Percentiles rank a stretch among this genome's conserved stretches.
These are phyloP conservation scores for Corvus cornix DNA, from an alignment of 2,113 vertebrate genomes.

Conservation along the genomic window DNA sequence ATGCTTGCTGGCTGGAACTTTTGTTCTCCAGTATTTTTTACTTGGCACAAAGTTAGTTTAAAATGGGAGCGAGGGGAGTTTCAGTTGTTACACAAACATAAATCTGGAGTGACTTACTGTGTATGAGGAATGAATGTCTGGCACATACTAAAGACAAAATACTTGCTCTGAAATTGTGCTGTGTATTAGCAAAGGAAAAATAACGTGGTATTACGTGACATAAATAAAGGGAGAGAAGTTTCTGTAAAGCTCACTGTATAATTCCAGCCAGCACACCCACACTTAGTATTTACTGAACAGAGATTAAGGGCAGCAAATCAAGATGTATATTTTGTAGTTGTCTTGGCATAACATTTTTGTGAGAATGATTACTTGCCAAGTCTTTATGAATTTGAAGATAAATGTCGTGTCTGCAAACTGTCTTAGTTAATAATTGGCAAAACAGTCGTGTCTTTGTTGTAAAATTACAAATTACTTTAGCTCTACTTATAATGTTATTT, in stretches of 20 bases:
- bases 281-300: constrained; percentile 49
- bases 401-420: constrained; percentile 31
- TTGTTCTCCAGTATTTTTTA: constrained; percentile 18
- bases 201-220: constrained; percentile 41
- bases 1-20: constrained; percentile 29
- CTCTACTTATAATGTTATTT: not conserved
- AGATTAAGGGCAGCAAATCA: constrained; percentile 49
- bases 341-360: constrained; percentile 51
- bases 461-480: not conserved
- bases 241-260: constrained; percentile 29
- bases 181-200: constrained; percentile 55
- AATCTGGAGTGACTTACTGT: constrained; percentile 49
- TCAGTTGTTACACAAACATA: constrained; percentile 50
- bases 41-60: constrained; percentile 29
- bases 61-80: constrained; percentile 37
- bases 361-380: constrained; percentile 25
- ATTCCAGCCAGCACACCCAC: constrained; percentile 54
- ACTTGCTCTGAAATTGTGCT: constrained; percentile 23
- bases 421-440: constrained; percentile 43
- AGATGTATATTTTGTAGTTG: constrained; percentile 43
- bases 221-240: constrained; percentile 41
- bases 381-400: constrained; percentile 48
- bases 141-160: constrained; percentile 31
- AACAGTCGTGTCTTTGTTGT: not conserved
- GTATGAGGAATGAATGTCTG: constrained; percentile 45